A percentile compares a stretch with the other conserved stretches of the same genome.
phyloP scores from a whole-genome alignment of 2,888 invertebrate species.

The Urechis unicinctus region DNA sequence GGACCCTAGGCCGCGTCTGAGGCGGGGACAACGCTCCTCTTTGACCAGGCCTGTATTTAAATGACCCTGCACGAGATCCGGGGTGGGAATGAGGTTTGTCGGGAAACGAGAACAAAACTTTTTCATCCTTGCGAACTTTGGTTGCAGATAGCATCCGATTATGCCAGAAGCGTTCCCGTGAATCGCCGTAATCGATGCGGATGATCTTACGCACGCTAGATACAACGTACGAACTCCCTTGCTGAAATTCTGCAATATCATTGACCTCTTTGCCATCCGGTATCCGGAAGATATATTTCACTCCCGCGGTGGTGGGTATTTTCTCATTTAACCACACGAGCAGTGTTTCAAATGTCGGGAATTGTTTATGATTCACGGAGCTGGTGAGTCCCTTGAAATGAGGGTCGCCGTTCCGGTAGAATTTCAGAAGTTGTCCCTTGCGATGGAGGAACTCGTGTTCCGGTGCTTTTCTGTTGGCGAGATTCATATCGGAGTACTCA shows the following conservation, averaged over 20 bases:
- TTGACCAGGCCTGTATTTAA: neutral
- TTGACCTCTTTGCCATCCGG: conserved; percentile 76
- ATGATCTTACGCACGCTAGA: conserved; percentile 87
- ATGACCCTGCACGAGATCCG: conserved; percentile 1
- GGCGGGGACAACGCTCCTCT: neutral
- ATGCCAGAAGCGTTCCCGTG: conserved; percentile 30
- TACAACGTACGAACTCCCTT: conserved; percentile 83
- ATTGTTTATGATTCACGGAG: conserved; percentile 79
- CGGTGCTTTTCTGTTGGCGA: neutral
- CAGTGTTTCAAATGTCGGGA: conserved; percentile 76
- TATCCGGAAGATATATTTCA: conserved; percentile 83
- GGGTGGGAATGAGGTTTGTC: conserved; percentile 7
- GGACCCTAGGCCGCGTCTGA: conserved; percentile 9
- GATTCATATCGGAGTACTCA: neutral
- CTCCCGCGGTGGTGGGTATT: conserved; percentile 80
- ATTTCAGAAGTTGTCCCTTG: conserved; percentile 61
- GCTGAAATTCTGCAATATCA: conserved; percentile 50
- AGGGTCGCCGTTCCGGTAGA: conserved; percentile 89
- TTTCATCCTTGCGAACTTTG: conserved; percentile 17
- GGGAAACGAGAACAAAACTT: neutral
- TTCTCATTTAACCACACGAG: conserved; percentile 80
- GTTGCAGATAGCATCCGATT: conserved; percentile 21
- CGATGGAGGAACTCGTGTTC: neutral
- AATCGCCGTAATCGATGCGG: conserved; percentile 31
- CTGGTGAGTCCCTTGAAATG: conserved; percentile 84